Evolutionary conservation across 2,113 vertebrate genomes (phyloP), one percentile per base, ranked within the genome.

Genomic region (Oryzias melastigma): DNA sequence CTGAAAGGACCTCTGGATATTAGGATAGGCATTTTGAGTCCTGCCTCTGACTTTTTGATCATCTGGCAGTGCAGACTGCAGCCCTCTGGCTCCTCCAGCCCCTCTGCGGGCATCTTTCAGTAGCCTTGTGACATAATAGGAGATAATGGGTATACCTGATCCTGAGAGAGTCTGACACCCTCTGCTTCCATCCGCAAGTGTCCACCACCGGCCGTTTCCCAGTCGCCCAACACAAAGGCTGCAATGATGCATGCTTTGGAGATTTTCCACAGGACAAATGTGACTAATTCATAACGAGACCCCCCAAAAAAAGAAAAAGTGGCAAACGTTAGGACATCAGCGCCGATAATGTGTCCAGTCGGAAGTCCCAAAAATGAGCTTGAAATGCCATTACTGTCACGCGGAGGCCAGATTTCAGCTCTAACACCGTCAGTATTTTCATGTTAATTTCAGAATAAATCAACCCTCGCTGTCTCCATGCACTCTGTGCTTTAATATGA

Each of bases 101-200:
- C 49, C 44, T 40, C 65, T 25, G 10, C 47, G 40, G 46, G 25
- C 41, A 16, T 25, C 62, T 60, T 65, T 72, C 57, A 57, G 68
- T 65, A 64, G 55, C 71, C 68, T 45, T 40, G 51, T 80, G 77
- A 84, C 77, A 75, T 86, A 73, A 83, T 77, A 56, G 66, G 82
- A 82, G 76, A 67, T 86, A 83, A 82, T 75, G 46, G 62, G 50
- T 62, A 76, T 66, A 75, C 59, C 52, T 75, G 80, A 84, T 67
- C 61, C 65, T 65, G 13, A 81, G 68, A 63, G 63, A 57, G 59
- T 62, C 60, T 71, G 78, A 85, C 76, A 83, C 70, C 22, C 49
- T 62, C 65, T 71, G 63, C 51, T 58, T 81, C 70, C 65, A 51
- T 68, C 60, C 73, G 59, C 62, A 50, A 59, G 57, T 65, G 41